Evolutionary conservation across 2,113 vertebrate genomes (phyloP), one percentile per base, ranked within the genome.

Genomic region (Sturnira hondurensis): DNA sequence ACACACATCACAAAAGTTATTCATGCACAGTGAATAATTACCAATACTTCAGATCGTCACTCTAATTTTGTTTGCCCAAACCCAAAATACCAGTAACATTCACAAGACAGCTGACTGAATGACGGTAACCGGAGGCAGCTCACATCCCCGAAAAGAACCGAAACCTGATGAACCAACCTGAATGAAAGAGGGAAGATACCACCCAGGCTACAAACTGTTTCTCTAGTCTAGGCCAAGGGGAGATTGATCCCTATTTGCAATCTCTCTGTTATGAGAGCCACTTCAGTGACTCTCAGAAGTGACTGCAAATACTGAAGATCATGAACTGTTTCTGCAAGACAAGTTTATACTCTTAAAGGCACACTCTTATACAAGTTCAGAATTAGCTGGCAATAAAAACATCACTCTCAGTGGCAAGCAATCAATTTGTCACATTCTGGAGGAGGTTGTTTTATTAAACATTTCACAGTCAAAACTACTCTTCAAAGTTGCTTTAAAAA

Each of bases 61-160:
- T 94, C 86, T 5, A 68, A 95, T 76, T 86, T 77, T 28, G 86
- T 83, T 71, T 94, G 14, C 50, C 16, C 52, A 92, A 84, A 81
- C 12, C 31, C 65, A 58, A 95, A 92, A 86, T 33, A 80, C 5
- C 19, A 89, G 36, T 26, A 65, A 86, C 16, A 63, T 15, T 22
- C 81, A 74, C 24, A 38, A 36, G 3, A 52, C 41, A 91, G n/a
- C 5, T 45, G 54, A 85, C 4, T 28, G 22, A 96, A 31, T 84
- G 31, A 91, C 74, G 24, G 33, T 81, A 90, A 26, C 1, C 78
- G 36, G 65, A 91, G 12, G 4, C 45, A 91, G 52, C 7, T 65
- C 45, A 86, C 4, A 70, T 14, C 31, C 61, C 70, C 17, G 77
- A 54, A 24, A 11, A 38, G 5, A 52, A 31, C 1, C 4, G 36